Conservation (phyloP, 2,888 invertebrate genomes). For the Diadromus collaris region DNA sequence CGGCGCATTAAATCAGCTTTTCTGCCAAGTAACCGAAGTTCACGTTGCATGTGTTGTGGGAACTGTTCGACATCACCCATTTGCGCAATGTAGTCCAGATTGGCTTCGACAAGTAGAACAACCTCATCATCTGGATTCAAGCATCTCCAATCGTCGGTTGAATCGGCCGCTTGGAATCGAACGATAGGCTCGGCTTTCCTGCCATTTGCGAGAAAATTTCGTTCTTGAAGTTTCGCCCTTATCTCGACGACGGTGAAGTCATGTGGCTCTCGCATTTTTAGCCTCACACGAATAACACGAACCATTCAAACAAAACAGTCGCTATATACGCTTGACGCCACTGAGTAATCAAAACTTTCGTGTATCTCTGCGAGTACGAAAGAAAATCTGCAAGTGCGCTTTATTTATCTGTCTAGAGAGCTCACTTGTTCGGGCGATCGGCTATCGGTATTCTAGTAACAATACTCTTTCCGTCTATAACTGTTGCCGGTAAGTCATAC, state of each 20-base stretch:
- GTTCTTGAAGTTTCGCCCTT: slow-evolving; percentile 21
- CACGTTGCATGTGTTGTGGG: neutral
- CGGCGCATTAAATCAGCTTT: slow-evolving; percentile 4
- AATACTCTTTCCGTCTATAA: no score
- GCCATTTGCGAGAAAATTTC: neutral
- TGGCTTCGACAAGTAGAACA: neutral
- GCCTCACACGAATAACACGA: no score
- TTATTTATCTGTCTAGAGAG: no score
- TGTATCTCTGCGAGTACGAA: no score
- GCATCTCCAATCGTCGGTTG: slow-evolving; percentile 15
- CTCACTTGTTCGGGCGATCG: no score
- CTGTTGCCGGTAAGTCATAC: no score
- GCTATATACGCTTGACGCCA: no score
- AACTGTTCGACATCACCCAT: neutral
- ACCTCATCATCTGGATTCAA: neutral
- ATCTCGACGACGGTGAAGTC: slow-evolving; percentile 9
- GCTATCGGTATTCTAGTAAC: no score
- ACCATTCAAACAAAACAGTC: no score
- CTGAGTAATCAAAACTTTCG: no score
- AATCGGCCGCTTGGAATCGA: slow-evolving; percentile 25
- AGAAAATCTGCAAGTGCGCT: no score
- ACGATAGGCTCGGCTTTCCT: slow-evolving; percentile 13
- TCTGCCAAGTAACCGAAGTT: neutral
- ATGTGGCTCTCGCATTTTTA: slow-evolving; percentile 3
- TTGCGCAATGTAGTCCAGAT: no score